Evolutionary conservation across 1,140 invertebrate species (phyloP).

Genomic region (Octopus bimaculoides): DNA sequence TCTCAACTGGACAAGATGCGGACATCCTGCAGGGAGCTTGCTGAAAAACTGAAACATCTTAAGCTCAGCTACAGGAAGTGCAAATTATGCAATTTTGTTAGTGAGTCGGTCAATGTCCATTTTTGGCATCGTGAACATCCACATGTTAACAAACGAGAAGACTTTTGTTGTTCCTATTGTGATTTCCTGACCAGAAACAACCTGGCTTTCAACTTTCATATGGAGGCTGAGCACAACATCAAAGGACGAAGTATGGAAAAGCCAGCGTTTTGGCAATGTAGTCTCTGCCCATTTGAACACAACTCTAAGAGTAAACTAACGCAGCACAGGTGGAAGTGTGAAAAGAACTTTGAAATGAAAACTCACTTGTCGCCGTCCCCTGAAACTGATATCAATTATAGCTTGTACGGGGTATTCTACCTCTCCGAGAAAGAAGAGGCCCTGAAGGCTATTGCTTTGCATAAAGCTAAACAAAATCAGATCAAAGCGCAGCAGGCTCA

Average conservation of each 20-base stretch:
- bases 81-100: conserved; percentile 88
- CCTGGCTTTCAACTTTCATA: conserved; percentile 86
- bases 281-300: conserved; percentile 91
- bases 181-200: conserved; percentile 77
- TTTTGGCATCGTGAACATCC: conserved; percentile 87
- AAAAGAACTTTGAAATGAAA: conserved; percentile 86
- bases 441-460: background rate
- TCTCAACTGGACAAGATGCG: conserved; percentile 80
- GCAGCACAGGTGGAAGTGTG: conserved; percentile 82
- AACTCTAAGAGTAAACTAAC: conserved; percentile 91
- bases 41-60: conserved; percentile 73
- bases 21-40: conserved; percentile 64
- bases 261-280: conserved; percentile 85
- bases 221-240: conserved; percentile 84
- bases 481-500: background rate
- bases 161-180: conserved; percentile 77
- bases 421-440: conserved; percentile 2
- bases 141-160: conserved; percentile 80
- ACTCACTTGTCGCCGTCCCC: conserved; percentile 72
- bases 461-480: background rate
- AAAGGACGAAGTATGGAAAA: conserved; percentile 79
- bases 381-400: conserved; percentile 43
- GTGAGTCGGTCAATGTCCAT: conserved; percentile 83
- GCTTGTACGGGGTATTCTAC: conserved; percentile 45
- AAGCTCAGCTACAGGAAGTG: conserved; percentile 78